Conservation (phyloP, 2,888 invertebrate genomes). For the Steinernema hermaphroditum region DNA sequence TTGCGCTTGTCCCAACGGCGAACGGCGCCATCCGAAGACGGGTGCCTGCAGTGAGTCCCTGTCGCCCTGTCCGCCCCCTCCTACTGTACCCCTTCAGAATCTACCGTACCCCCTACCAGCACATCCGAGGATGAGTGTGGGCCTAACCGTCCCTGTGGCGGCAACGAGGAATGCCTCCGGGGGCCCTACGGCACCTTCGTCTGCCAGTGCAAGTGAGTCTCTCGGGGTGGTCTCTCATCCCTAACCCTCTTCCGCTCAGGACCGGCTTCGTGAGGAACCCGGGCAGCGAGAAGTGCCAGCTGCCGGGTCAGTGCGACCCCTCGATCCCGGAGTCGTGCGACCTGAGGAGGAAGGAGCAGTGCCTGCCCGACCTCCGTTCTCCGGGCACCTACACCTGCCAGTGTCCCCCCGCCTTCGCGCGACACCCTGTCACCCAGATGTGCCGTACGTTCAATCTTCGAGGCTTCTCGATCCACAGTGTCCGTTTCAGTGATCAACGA, state of each 20-base stretch:
- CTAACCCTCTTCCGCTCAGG: slow-evolving; percentile 33
- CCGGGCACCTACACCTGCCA: slow-evolving; percentile 54
- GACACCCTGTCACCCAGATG: slow-evolving; percentile 59
- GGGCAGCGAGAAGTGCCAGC: slow-evolving; percentile 50
- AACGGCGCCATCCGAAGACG: slow-evolving; percentile 49
- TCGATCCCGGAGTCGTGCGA: slow-evolving; percentile 52
- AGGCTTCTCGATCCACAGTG: background rate
- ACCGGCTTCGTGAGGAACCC: slow-evolving; percentile 52
- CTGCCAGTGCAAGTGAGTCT: slow-evolving; percentile 47
- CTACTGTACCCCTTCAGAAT: slow-evolving; percentile 31
- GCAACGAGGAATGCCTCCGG: slow-evolving; percentile 48
- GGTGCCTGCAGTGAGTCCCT: slow-evolving; percentile 52
- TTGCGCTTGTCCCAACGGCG: slow-evolving; percentile 58
- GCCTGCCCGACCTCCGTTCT: slow-evolving; percentile 38
- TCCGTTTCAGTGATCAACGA: slow-evolving; percentile 57
- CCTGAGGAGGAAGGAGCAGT: slow-evolving; percentile 51
- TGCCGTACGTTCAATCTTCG: slow-evolving; percentile 46
- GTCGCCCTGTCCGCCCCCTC: background rate
- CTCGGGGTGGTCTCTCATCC: background rate
- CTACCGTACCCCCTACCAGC: slow-evolving; percentile 31
- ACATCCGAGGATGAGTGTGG: slow-evolving; percentile 21
- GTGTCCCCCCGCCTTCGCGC: slow-evolving; percentile 50
- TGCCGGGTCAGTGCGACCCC: slow-evolving; percentile 61
- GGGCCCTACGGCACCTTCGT: slow-evolving; percentile 49
- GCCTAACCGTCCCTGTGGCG: slow-evolving; percentile 32